Conservation (phyloP, 2,113 vertebrate species). For the Aix galericulata region DNA sequence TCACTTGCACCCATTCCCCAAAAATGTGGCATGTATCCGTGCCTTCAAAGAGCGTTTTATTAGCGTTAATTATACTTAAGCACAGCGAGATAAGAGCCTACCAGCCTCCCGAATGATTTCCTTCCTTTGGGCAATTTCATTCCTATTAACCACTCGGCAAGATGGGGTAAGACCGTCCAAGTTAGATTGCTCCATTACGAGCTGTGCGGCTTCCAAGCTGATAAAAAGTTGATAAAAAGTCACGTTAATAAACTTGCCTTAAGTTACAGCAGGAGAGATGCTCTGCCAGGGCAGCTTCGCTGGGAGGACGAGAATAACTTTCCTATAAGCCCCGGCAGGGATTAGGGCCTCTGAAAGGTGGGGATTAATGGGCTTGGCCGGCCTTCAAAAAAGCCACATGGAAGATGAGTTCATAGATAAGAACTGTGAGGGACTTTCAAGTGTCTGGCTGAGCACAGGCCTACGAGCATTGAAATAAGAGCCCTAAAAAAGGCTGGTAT, state of each 20-base stretch:
- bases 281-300: slow-evolving; percentile 30
- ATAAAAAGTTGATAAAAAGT: slow-evolving; percentile 53
- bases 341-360: slow-evolving; percentile 59
- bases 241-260: slow-evolving; percentile 36
- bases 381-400: slow-evolving; percentile 54
- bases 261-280: slow-evolving; percentile 2
- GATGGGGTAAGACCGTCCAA: neutral
- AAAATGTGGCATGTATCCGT: fast-evolving
- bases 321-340: slow-evolving; percentile 48
- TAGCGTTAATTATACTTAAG: fast-evolving
- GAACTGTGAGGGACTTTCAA: slow-evolving; percentile 26
- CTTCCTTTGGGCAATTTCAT: neutral
- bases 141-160: neutral
- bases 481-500: neutral
- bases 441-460: neutral
- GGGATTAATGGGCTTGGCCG: slow-evolving; percentile 59
- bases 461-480: neutral
- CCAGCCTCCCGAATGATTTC: neutral
- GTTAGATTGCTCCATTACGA: neutral
- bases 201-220: neutral
- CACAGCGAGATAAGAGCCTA: neutral
- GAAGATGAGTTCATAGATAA: slow-evolving; percentile 67
- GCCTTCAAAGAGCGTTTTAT: neutral
- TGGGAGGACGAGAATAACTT: slow-evolving; percentile 55
- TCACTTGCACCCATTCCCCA: neutral